Evolutionary conservation across 2,797 vertebrate genomes (phyloP), one percentile per base, ranked within the genome.

Genomic region (Carduelis carduelis): DNA sequence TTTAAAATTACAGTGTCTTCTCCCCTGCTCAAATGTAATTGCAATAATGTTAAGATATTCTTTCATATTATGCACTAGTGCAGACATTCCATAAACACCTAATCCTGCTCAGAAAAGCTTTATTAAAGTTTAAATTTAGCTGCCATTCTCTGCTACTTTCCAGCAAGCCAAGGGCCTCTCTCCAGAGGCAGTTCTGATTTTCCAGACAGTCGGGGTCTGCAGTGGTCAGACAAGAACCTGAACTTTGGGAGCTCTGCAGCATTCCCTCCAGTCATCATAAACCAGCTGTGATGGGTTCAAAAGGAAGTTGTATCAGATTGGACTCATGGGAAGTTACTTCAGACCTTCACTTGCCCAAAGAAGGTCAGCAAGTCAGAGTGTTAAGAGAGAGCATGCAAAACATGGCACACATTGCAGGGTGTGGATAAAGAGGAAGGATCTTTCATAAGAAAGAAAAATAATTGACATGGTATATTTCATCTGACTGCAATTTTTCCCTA

Each of bases 381-480:
- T 64, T 95, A 70, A 18, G 96, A 88, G 82, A 82, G 83, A 92
- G 77, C 91, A 68, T 12, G 87, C 91, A 97, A 96, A 97, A 95
- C 91, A 93, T 86, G 83, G 92, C 93, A 90, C 85, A 88, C 64
- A 60, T 55, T 93, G 77, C 85, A 95, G 96, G 94, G 94, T 65
- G 87, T 86, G 96, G 95, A 95, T 78, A 63, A 80, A 96, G 90
- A 97, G 95, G 96, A 97, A 97, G 94, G 94, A 96, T 96, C 94
- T 96, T 95, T 96, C 95, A 96, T 90, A 94, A 96, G 91, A 94
- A 95, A 96, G 92, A 95, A 96, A 96, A 96, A 96, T 96, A 95
- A 96, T 90, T 94, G 91, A 90, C 71, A 96, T 65, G 72, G 76
- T 77, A 84, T 91, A 79, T 95, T 96, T 96, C 87, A 94, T 93